phyloP scores from a whole-genome alignment of 2,797 vertebrate species.

The Yasuhikotakia modesta region DNA sequence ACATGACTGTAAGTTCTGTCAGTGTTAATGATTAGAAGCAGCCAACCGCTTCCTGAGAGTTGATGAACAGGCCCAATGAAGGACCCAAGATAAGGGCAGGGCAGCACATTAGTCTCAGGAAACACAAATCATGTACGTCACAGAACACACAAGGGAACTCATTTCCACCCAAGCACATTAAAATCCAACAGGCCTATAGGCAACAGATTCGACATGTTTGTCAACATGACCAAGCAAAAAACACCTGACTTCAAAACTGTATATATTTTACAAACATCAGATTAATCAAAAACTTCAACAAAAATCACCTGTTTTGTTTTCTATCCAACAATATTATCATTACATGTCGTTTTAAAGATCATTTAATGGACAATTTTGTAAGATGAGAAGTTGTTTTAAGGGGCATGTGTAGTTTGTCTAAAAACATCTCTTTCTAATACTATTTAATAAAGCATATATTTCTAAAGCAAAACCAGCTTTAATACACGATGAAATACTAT shows the following conservation, averaged over 20 bases:
- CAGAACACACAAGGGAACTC: slow-evolving; percentile 18
- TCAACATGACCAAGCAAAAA: slow-evolving; percentile 4
- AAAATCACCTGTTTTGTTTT: slow-evolving; percentile 1
- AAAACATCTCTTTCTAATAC: neutral
- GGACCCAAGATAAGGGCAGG: slow-evolving; percentile 17
- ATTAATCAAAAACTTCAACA: neutral
- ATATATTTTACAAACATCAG: neutral
- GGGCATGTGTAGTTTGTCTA: neutral
- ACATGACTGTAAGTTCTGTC: slow-evolving; percentile 48
- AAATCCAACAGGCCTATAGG: neutral
- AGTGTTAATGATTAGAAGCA: slow-evolving; percentile 36
- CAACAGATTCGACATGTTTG: slow-evolving; percentile 6
- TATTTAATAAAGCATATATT: neutral
- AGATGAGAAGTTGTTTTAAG: neutral
- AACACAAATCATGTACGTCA: slow-evolving; percentile 22
- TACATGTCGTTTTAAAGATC: neutral
- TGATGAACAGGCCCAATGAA: slow-evolving; percentile 20
- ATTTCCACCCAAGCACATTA: slow-evolving; percentile 6
- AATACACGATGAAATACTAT: neutral
- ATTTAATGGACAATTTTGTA: too few relatives aligned
- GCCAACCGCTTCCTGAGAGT: slow-evolving; percentile 34
- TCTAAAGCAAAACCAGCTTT: neutral
- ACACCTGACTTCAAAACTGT: neutral
- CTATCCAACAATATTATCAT: neutral
- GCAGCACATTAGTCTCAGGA: slow-evolving; percentile 26